Evolutionary conservation across 2,797 vertebrate species (phyloP), one percentile per base, ranked within the genome.

Genomic region (Cercopithecus neglectus): DNA sequence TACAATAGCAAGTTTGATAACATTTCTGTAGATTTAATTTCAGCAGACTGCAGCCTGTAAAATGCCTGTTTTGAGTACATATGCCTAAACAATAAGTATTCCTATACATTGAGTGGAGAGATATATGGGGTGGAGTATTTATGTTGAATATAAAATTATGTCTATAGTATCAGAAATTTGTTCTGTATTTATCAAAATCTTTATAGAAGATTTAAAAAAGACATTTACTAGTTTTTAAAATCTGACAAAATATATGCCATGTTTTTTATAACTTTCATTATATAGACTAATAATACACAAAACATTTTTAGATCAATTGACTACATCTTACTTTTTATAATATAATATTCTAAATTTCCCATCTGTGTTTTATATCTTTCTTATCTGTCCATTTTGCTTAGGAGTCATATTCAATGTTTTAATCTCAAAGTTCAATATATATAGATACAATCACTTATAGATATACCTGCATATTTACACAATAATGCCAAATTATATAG

Each of bases 11-110:
- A 76, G 46, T 59, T 86, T 64, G 41, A 82, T 78, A 44, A 87
- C 44, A 79, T 75, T 90, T 91, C 59, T n/a, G 13, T 95, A 28
- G 28, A 55, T 97, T 88, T 59, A 46, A 61, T 95, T 82, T 78
- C 46, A 88, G 30, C 22, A 82, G 8, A 82, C 36, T 28, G 1
- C 11, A 89, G 21, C 17, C 16, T 79, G 16, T 82, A 44, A 50
- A 70, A 41, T 94, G 44, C 30, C 53, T 78, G 0, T 39, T 74
- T 19, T 44, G 2, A 70, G 24, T 81, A 13, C 11, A 55, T 64
- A 36, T 80, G 21, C 48, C 53, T 41, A 50, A 21, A 55, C 8
- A 26, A 1, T 75, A 78, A 48, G 28, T 80, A 28, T 78, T 89
- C n/a, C n/a, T 70, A 5, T 86, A 36, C 1, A 36, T 33, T 81